Percentiles rank a stretch among this genome's conserved stretches.
These are phyloP conservation scores for Ornithorhynchus anatinus DNA, from an alignment of 2,113 vertebrate genomes.

Conservation along the genomic window DNA sequence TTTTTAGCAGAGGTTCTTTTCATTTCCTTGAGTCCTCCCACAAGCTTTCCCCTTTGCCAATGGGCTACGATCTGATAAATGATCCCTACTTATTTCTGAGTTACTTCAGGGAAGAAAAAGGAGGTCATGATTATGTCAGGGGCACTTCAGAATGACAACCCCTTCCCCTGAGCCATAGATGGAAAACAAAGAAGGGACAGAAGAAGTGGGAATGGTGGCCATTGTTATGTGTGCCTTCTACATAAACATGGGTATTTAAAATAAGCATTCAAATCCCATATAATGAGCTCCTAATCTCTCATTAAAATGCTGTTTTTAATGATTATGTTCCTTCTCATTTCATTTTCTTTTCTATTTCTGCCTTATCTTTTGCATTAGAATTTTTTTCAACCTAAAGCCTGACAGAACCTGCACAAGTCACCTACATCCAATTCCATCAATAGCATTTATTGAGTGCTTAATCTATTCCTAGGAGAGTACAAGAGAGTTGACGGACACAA, in stretches of 20 bases:
- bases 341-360: not conserved
- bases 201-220: slow-evolving; percentile 49
- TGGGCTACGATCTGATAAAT: slow-evolving; percentile 80
- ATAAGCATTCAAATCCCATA: slow-evolving; percentile 39
- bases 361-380: not conserved
- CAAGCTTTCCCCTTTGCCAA: slow-evolving; percentile 62
- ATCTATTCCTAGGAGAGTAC: no score
- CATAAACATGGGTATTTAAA: slow-evolving; percentile 54
- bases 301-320: slow-evolving; percentile 50
- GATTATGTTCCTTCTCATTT: not conserved
- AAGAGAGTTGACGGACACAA: no score
- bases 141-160: slow-evolving; percentile 69
- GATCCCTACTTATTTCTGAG: slow-evolving; percentile 80
- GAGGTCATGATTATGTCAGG: slow-evolving; percentile 52
- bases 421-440: no score
- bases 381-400: no score
- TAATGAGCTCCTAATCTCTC: slow-evolving; percentile 42
- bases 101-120: slow-evolving; percentile 75
- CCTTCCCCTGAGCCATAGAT: slow-evolving; percentile 55
- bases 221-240: slow-evolving; percentile 72
- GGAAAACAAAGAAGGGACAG: slow-evolving; percentile 65
- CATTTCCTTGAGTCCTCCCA: slow-evolving; percentile 70
- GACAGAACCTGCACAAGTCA: no score
- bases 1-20: slow-evolving; percentile 54
- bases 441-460: no score